phyloP scores from a whole-genome alignment of 2,113 vertebrate species.

The Syrmaticus mikado region DNA sequence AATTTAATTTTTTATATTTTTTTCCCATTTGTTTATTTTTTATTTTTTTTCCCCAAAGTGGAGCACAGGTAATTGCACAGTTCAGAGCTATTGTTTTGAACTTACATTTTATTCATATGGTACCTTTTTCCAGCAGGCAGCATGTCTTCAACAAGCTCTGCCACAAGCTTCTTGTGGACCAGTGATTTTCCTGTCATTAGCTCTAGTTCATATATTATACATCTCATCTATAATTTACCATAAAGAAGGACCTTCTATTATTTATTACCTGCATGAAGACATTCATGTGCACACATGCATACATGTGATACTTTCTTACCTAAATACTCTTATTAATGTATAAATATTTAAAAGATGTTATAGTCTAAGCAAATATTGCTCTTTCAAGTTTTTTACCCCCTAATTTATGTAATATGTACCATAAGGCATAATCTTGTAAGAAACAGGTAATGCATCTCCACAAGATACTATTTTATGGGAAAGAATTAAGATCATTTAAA shows the following conservation, averaged over 20 bases:
- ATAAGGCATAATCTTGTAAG: not conserved
- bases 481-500: not conserved
- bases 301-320: constrained; percentile 36
- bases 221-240: constrained; percentile 68
- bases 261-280: constrained; percentile 55
- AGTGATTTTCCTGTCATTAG: constrained; percentile 44
- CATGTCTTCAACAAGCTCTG: not conserved
- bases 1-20: not conserved
- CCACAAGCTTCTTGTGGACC: not conserved
- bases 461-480: not conserved
- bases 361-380: not conserved
- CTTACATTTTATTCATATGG: not conserved
- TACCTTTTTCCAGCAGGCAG: not conserved
- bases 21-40: not conserved
- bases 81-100: not conserved
- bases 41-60: not conserved
- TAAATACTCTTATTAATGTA: constrained; percentile 23
- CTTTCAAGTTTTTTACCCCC: not conserved
- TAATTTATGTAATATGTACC: not conserved
- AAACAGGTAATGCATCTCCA: not conserved
- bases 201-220: constrained; percentile 70
- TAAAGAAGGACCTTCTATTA: constrained; percentile 56
- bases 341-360: constrained; percentile 48
- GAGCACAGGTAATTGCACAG: not conserved
- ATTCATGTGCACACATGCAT: constrained; percentile 59